phyloP scores from a whole-genome alignment of 2,113 vertebrate genomes.

The Poeciliopsis turrubarensis region DNA sequence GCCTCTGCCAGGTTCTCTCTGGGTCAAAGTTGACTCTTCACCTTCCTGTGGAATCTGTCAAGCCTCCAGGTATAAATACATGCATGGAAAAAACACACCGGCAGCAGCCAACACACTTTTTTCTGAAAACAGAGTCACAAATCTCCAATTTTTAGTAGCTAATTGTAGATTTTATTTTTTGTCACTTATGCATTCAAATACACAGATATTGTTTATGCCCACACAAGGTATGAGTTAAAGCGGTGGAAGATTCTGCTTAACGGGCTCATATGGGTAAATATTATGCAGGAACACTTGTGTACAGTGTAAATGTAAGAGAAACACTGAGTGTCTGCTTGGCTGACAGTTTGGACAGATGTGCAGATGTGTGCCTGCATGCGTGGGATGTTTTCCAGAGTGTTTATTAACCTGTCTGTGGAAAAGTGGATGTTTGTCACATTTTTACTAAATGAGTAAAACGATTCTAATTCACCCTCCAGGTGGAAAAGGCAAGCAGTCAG shows the following conservation, averaged over 20 bases:
- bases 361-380: constrained; percentile 57
- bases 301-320: constrained; percentile 1
- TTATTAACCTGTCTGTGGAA: constrained; percentile 46
- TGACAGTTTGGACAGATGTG: constrained; percentile 47
- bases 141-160: neutral
- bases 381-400: constrained; percentile 42
- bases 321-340: neutral
- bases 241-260: constrained; percentile 31
- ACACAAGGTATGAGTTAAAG: constrained; percentile 4
- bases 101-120: neutral
- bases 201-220: neutral
- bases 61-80: constrained; percentile 29
- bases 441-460: constrained; percentile 50
- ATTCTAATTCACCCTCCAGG: constrained; percentile 52
- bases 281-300: constrained; percentile 33
- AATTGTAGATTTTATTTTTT: neutral
- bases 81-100: constrained; percentile 7
- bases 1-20: constrained; percentile 37
- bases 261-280: constrained; percentile 49
- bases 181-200: neutral
- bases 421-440: constrained; percentile 41
- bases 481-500: constrained; percentile 40
- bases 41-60: constrained; percentile 67
- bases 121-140: neutral
- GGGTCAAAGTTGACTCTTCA: constrained; percentile 60